Evolutionary conservation across 2,113 vertebrate species (phyloP), one percentile per base, ranked within the genome.

Genomic region (Pristiophorus japonicus): DNA sequence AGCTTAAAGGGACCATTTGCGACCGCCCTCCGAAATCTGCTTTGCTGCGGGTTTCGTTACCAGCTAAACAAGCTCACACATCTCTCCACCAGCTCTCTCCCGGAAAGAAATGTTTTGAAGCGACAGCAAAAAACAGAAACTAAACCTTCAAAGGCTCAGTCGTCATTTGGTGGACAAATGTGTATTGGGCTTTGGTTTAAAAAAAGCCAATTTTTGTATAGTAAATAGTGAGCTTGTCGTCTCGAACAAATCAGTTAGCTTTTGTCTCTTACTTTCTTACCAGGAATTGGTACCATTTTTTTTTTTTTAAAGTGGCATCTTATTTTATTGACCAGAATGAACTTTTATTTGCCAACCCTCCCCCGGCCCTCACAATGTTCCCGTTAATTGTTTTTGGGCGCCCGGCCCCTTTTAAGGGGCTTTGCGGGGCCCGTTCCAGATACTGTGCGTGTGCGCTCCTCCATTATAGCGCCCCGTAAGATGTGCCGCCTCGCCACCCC

Each of bases 101-200:
- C 51, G 38, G 90, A 7, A 20, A 55, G 90, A n/a, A 20, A n/a
- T n/a, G n/a, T n/a, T n/a, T n/a, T n/a, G n/a, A n/a, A n/a, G n/a
- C n/a, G n/a, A n/a, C n/a, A n/a, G n/a, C n/a, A n/a, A n/a, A n/a
- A n/a, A n/a, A n/a, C n/a, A n/a, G n/a, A n/a, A n/a, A n/a, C n/a
- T n/a, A n/a, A n/a, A 22, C 51, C 51, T 42, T 3, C 16, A 42
- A 55, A 97, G 67, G 97, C 95, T 96, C 96, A 96, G 95, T 95
- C 96, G 97, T 97, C 97, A 97, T 98, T 98, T 97, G 95, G 97
- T 98, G 97, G 98, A 97, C 97, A 97, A 97, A 97, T 98, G 97
- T 98, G 98, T 98, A 98, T 98, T 98, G 98, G 98, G 98, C 97
- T 98, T 98, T 98, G 98, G 97, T 97, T n/a, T n/a, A n/a, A n/a